A percentile compares a stretch with the other conserved stretches of the same genome.
Evolutionary conservation across 2,113 vertebrate species (phyloP).

Genomic region (Crotalus helleri): DNA sequence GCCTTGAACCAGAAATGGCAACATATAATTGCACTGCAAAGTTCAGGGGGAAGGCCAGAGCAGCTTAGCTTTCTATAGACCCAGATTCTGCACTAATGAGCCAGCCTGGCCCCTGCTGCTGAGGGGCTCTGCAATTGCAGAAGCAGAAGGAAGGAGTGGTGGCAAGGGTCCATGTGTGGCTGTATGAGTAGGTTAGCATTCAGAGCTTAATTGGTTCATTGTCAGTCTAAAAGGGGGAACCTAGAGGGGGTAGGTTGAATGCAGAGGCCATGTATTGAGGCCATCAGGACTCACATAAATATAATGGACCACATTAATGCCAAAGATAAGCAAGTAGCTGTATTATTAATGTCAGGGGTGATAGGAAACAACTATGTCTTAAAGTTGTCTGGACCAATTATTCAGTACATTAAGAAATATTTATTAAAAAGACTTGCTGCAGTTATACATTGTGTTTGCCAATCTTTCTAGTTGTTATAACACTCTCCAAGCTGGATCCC

Average conservation of each 20-base stretch:
- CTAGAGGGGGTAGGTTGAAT: not conserved
- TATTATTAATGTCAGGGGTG: constrained; percentile 5
- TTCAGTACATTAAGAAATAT: not conserved
- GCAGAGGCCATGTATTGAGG: not conserved
- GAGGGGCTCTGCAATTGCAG: not conserved
- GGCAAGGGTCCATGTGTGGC: not conserved
- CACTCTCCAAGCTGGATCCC: not conserved
- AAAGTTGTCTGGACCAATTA: not conserved
- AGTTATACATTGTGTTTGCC: not conserved
- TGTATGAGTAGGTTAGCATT: constrained; percentile 10
- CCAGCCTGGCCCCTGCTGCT: not conserved
- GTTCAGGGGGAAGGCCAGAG: constrained; percentile 11
- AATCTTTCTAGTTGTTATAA: not conserved
- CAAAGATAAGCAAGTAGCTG: not conserved
- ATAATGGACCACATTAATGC: constrained; percentile 6
- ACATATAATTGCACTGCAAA: constrained; percentile 1
- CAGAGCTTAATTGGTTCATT: constrained; percentile 24
- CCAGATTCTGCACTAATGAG: constrained; percentile 19
- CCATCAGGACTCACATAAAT: not conserved
- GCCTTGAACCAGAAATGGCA: constrained; percentile 19
- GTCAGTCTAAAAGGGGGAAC: not conserved
- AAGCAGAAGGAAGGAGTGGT: not conserved
- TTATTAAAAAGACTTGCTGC: constrained; percentile 1
- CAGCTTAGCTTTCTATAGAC: not conserved
- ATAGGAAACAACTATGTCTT: not conserved